phyloP scores from a whole-genome alignment of 2,797 vertebrate species.

The Tenualosa thibaudeaui region DNA sequence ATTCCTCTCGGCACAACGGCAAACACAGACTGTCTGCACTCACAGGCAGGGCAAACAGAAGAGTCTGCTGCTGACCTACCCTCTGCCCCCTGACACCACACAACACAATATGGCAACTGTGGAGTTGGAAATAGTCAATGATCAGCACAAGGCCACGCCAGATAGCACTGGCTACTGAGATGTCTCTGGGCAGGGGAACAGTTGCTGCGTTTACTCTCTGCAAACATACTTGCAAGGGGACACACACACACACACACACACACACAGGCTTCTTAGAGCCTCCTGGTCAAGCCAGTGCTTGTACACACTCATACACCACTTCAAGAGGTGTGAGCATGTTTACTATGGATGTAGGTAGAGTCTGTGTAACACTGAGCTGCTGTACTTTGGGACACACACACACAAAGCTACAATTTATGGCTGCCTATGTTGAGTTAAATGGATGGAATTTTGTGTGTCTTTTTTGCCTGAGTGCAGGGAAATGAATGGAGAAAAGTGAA shows the following conservation, averaged over 20 bases:
- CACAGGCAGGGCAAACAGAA: neutral
- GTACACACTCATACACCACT: neutral
- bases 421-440: slow-evolving; percentile 53
- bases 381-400: neutral
- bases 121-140: neutral
- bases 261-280: neutral
- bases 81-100: neutral
- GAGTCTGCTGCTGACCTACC: slow-evolving; percentile 3
- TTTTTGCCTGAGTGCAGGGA: slow-evolving; percentile 41
- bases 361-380: neutral
- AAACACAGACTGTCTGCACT: neutral
- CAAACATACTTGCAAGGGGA: neutral
- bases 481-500: slow-evolving; percentile 54
- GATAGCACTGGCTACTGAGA: neutral
- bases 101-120: neutral
- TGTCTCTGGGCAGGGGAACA: neutral
- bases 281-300: neutral
- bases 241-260: too few relatives aligned
- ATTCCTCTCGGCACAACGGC: neutral
- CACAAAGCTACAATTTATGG: slow-evolving; percentile 53
- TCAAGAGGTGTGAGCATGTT: neutral
- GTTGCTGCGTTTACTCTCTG: neutral
- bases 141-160: slow-evolving; percentile 6
- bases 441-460: slow-evolving; percentile 49
- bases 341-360: neutral